Evolutionary conservation across 53 echinoderm and acorn worm species (phyloP), one percentile per base, ranked within the genome.

Genomic region (Paracentrotus lividus): DNA sequence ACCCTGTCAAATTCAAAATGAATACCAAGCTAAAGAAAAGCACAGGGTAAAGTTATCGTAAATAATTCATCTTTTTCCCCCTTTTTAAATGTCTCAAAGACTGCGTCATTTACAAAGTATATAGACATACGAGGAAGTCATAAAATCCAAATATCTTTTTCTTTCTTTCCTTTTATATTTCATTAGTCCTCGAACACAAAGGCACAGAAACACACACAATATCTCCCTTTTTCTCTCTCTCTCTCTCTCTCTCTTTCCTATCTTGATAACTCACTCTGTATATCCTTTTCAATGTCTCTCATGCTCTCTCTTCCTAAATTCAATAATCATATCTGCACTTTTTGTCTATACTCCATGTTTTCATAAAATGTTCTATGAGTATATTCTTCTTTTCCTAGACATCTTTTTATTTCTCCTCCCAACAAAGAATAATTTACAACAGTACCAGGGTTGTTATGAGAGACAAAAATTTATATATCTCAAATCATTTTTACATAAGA

Each of bases 401-500:
- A 20, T 64, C 64, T 64, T 4, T 67, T 32, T 32, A 7, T 24
- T 32, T 32, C 76, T 12, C 8, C 31, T 29, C 38, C 36, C 18
- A 77, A 58, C 29, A 78, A 34, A 34, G 33, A 43, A 92, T 15
- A 49, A 47, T 26, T 3, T 7, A 31, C 42, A 49, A 38, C 5
- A 72, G 3, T 85, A n/a, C 92, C 47, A 47, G 24, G 49, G 26
- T 29, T 38, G 24, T 66, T 66, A 66, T 68, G 65, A 68, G 53
- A 66, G 67, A 89, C 44, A 26, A 65, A 44, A 89, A 89, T 89
- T 89, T 61, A 65, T 61, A 66, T 61, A 61, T 60, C 31, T 89
- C 61, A 89, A 66, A 66, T 66, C n/a, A 89, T 65, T 58, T 88
- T 38, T 45, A 89, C 43, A 61, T 61, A 89, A 51, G 23, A 81